A percentile compares a stretch with the other conserved stretches of the same genome.
Conservation (phyloP, 2,888 invertebrate species). For the Drosophila mettleri region DNA sequence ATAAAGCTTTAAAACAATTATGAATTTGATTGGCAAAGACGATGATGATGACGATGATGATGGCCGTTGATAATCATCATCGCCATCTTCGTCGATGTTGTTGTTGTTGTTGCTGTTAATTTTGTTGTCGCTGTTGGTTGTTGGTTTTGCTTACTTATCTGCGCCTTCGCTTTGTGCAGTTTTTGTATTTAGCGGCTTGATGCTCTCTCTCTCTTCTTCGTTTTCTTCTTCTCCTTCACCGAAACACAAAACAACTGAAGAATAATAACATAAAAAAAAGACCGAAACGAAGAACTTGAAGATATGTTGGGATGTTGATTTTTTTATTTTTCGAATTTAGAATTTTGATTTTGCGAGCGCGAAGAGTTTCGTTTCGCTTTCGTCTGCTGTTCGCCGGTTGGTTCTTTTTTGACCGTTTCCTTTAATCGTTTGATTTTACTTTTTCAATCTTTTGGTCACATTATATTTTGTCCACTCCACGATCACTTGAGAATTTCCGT, state of each 20-base stretch:
- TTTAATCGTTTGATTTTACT: slow-evolving; percentile 18
- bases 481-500: slow-evolving; percentile 51
- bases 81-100: slow-evolving; percentile 23
- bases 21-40: slow-evolving; percentile 21
- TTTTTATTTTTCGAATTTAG: slow-evolving; percentile 66
- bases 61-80: slow-evolving; percentile 20
- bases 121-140: slow-evolving; percentile 1
- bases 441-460: slow-evolving; percentile 30
- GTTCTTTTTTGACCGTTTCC: slow-evolving; percentile 39
- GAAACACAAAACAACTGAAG: slow-evolving; percentile 60
- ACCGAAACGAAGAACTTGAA: slow-evolving; percentile 56
- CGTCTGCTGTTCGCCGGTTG: slow-evolving; percentile 56
- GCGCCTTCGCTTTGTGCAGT: slow-evolving; percentile 70
- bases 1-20: slow-evolving; percentile 18
- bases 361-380: slow-evolving; percentile 50
- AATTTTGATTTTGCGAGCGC: slow-evolving; percentile 67
- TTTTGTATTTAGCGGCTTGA: slow-evolving; percentile 33
- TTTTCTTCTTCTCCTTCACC: slow-evolving; percentile 35
- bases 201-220: slow-evolving; percentile 10
- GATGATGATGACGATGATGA: slow-evolving; percentile 18
- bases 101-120: slow-evolving; percentile 22
- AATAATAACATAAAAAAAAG: slow-evolving; percentile 66
- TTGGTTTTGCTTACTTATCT: slow-evolving; percentile 69
- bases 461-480: slow-evolving; percentile 43
- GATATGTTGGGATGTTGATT: slow-evolving; percentile 30